These are phyloP conservation scores for Neodontobutis hainanensis DNA, from an alignment of 2,113 vertebrate genomes.

Conservation along the genomic window DNA sequence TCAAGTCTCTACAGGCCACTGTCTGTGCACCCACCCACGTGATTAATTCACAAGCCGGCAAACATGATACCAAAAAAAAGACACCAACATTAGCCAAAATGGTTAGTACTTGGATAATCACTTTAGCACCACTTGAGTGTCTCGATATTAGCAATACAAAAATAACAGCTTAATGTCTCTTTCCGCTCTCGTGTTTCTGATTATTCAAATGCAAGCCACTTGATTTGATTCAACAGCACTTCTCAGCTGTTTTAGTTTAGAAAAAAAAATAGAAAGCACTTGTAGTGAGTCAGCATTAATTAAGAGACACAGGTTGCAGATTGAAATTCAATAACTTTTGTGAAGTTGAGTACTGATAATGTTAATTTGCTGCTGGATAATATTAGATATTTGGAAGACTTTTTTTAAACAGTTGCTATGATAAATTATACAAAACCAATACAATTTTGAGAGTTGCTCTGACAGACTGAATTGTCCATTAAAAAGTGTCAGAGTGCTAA, in stretches of 20 bases:
- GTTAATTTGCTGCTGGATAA: neutral
- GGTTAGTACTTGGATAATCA: neutral
- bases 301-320: neutral
- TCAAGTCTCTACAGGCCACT: slow-evolving; percentile 42
- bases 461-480: slow-evolving; percentile 5
- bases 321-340: too few species aligned
- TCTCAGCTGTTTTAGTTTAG: neutral
- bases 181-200: neutral
- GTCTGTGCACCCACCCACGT: slow-evolving; percentile 5
- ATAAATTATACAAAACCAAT: neutral
- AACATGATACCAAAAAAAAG: neutral
- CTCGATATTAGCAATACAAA: neutral
- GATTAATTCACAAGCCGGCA: neutral
- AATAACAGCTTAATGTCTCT: neutral
- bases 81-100: neutral
- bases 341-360: too few species aligned
- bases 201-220: neutral
- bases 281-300: neutral
- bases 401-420: neutral
- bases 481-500: slow-evolving; percentile 1
- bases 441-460: neutral
- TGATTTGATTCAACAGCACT: slow-evolving; percentile 10
- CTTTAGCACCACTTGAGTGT: too few species aligned
- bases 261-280: neutral
- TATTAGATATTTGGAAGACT: neutral